These are phyloP conservation scores for Parus major DNA, from an alignment of 2,113 vertebrate genomes.

Conservation along the genomic window DNA sequence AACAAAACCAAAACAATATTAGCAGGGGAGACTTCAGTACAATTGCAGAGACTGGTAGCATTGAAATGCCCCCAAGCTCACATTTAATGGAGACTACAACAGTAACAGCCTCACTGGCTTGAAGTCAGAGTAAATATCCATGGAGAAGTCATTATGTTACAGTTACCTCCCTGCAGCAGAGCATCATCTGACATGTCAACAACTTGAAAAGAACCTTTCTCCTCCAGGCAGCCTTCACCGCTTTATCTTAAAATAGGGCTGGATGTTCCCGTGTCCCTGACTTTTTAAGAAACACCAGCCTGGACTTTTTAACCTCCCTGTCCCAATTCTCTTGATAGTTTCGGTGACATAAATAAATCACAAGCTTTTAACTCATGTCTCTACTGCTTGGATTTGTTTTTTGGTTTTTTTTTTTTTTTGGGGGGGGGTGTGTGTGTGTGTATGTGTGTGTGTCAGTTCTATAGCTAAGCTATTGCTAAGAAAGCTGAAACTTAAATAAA, in stretches of 20 bases:
- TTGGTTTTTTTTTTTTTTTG: background rate
- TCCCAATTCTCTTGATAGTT: background rate
- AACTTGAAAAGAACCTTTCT: background rate
- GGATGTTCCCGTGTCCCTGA: background rate
- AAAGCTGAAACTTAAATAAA: background rate
- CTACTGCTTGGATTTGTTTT: background rate
- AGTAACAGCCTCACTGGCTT: background rate
- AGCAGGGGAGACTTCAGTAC: background rate
- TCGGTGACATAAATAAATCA: background rate
- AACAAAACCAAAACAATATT: background rate
- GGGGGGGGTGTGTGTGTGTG: too few species aligned
- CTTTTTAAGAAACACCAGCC: background rate
- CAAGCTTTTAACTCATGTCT: background rate
- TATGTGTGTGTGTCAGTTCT: background rate
- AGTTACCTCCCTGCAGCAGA: background rate
- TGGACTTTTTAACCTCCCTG: background rate
- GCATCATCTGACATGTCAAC: background rate
- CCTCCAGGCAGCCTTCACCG: background rate
- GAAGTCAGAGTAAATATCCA: background rate
- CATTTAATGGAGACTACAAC: background rate
- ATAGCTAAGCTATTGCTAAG: background rate
- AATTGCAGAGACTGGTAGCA: background rate
- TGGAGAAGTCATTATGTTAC: background rate
- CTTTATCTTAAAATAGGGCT: constrained; percentile 1
- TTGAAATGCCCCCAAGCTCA: background rate